Base-by-base conservation (phyloP, 2,797 vertebrate genomes). In the Urocyon cinereoargenteus region DNA sequence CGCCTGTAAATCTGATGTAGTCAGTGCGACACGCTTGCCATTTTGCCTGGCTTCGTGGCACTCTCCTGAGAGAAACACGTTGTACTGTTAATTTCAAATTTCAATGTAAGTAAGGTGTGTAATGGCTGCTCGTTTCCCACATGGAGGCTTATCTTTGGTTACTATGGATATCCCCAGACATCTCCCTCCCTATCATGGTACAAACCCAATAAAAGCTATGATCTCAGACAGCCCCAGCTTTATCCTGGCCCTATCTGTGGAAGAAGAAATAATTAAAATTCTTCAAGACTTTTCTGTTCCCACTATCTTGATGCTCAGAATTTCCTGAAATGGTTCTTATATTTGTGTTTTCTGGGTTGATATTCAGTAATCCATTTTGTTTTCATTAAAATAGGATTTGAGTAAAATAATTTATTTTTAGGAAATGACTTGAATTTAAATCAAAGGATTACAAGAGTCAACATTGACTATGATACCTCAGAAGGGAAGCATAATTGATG, bases 1-100 rank as follows among this genome's bases (percentile, higher is more conserved):
- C 86, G 82, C 75, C 11, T 88, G 21, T 95, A 94, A 97, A 96
- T 93, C 89, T 79, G 90, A 86, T 7, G 6, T 53, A 5, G 12
- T 40, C 64, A 79, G 0, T 19, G 62, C 16, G 45, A 2, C 45
- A 40, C 2, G 22, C 36, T 75, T 85, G 75, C 59, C 95, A 64
- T 68, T 75, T 73, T 79, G 28, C 88, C 90, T 75, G 88, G 77
- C 40, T 93, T 91, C 93, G 2, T 36, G 73, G 57, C 26, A 26
- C 24, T 85, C 86, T 90, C 73, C 31, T 14, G 53, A 77, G 51
- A 81, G 53, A 86, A 73, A 62, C 51, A 22, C 57, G 51, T 3
- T 12, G 40, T 22, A 10, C 11, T 91, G 64, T 61, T 96, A n/a
- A 72, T 84, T 95, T 94, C 89, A 81, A 77, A 86, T 34, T 24